phyloP scores from a whole-genome alignment of 2,888 invertebrate genomes.

The Ophion ventricosus region DNA sequence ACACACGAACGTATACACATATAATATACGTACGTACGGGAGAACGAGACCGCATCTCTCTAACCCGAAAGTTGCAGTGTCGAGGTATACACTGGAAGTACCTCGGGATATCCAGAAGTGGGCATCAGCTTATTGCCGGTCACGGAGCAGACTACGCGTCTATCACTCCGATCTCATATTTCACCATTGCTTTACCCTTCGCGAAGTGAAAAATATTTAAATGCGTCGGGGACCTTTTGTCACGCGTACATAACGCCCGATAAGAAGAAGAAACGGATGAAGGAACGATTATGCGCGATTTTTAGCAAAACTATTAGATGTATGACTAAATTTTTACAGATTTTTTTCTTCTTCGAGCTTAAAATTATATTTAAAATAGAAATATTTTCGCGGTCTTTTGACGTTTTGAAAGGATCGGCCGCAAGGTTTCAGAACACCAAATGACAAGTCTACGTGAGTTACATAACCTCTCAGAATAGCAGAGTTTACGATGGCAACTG shows the following conservation, averaged over 20 bases:
- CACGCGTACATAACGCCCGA: slow-evolving; percentile 35
- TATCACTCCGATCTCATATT: slow-evolving; percentile 79
- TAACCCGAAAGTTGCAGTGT: slow-evolving; percentile 36
- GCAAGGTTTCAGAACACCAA: no score
- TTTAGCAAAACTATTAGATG: not conserved
- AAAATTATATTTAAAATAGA: no score
- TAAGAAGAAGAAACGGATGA: slow-evolving; percentile 3
- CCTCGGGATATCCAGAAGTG: slow-evolving; percentile 30
- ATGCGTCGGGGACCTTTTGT: slow-evolving; percentile 50
- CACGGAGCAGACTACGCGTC: slow-evolving; percentile 78
- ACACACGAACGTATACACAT: slow-evolving; percentile 2
- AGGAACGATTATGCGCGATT: not conserved
- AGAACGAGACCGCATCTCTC: slow-evolving; percentile 39
- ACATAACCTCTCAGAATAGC: no score
- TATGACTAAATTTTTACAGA: no score
- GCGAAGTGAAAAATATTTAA: slow-evolving; percentile 79
- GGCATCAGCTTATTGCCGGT: slow-evolving; percentile 79
- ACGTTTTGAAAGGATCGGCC: no score
- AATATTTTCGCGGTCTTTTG: no score
- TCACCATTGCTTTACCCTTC: slow-evolving; percentile 39
- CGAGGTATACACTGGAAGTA: slow-evolving; percentile 49
- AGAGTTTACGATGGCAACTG: no score
- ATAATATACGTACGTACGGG: not conserved
- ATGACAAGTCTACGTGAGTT: no score
- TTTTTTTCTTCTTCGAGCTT: no score